Conservation (phyloP, 2,888 invertebrate genomes). For the Cacoxenus indagator region DNA sequence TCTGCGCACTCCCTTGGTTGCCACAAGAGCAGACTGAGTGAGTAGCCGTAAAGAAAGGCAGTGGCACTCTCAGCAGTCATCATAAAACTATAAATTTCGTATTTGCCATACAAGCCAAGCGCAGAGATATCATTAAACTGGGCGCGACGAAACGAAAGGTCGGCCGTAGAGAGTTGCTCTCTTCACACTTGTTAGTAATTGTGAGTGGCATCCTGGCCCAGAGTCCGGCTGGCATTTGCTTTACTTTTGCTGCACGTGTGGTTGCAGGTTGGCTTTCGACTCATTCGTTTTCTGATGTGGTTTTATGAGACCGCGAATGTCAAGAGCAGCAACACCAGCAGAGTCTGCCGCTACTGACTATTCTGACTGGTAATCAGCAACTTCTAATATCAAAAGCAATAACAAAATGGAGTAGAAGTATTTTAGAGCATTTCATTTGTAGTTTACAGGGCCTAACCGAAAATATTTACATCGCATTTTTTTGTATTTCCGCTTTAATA, state of each 20-base stretch:
- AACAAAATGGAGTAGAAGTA: not conserved
- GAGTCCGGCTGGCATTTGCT: too few relatives aligned
- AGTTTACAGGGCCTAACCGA: not conserved
- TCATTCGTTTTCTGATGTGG: not conserved
- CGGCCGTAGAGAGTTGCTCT: not conserved
- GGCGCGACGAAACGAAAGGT: slow-evolving; percentile 1
- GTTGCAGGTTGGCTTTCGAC: not conserved
- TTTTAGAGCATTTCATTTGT: not conserved
- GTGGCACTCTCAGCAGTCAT: slow-evolving; percentile 64
- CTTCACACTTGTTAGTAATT: not conserved
- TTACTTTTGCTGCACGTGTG: not conserved
- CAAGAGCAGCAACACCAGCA: slow-evolving; percentile 5
- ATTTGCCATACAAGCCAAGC: slow-evolving; percentile 50
- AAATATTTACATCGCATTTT: not conserved
- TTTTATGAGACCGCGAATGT: slow-evolving; percentile 20
- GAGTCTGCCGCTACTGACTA: not conserved
- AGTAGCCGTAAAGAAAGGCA: slow-evolving; percentile 58
- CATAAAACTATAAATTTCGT: slow-evolving; percentile 67
- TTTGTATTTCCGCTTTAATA: slow-evolving; percentile 35
- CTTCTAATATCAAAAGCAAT: slow-evolving; percentile 11
- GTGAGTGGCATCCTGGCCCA: too few relatives aligned
- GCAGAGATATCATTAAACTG: slow-evolving; percentile 27
- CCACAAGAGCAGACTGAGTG: too few relatives aligned
- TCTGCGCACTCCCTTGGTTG: not conserved
- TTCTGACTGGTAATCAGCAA: not conserved